These are phyloP conservation scores for Apteryx owenii DNA, from an alignment of 2,113 vertebrate species.

Conservation along the genomic window DNA sequence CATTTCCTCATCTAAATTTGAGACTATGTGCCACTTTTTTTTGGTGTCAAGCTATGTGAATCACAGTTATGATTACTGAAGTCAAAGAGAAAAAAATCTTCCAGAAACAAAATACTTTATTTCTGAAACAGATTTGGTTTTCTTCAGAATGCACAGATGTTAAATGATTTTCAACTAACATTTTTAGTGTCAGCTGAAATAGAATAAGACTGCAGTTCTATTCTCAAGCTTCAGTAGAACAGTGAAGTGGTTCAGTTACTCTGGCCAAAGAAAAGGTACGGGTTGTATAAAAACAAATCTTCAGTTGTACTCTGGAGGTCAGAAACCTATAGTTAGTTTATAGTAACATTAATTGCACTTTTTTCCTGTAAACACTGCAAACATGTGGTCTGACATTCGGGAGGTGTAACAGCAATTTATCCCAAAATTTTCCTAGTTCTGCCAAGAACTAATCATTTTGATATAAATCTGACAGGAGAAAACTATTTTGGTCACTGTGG, in stretches of 20 bases:
- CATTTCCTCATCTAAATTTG: background rate
- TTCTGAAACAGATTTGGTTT: conserved; percentile 29
- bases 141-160: conserved; percentile 38
- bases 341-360: conserved; percentile 5
- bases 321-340: background rate
- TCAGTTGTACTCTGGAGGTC: background rate
- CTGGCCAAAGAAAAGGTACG: background rate
- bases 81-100: conserved; percentile 18
- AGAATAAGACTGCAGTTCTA: background rate
- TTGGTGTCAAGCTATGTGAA: background rate
- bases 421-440: background rate
- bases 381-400: conserved; percentile 11
- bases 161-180: background rate
- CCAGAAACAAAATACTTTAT: conserved; percentile 21
- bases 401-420: background rate
- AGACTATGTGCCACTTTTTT: background rate
- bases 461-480: background rate
- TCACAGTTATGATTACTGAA: conserved; percentile 31
- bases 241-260: background rate
- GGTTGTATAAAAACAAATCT: background rate
- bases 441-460: background rate
- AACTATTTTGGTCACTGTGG: background rate
- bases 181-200: conserved; percentile 9
- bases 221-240: background rate
- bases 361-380: conserved; percentile 14